phyloP scores from a whole-genome alignment of 2,888 invertebrate genomes.

The Drosophila nigricruria region DNA sequence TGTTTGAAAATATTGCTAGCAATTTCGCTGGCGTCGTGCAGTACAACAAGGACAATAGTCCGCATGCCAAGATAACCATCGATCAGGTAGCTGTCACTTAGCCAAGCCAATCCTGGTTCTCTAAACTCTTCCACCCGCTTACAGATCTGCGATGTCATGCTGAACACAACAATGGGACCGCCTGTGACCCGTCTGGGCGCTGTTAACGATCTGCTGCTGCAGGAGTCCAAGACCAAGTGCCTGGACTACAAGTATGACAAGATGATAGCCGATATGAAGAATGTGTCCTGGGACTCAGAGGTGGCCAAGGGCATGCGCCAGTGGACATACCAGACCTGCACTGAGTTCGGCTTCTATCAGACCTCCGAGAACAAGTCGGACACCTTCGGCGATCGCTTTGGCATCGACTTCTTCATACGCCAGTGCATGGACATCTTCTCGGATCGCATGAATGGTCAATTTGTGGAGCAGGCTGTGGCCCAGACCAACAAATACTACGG shows the following conservation, averaged over 20 bases:
- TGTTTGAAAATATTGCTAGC: slow-evolving; percentile 92
- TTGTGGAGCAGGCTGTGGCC: slow-evolving; percentile 88
- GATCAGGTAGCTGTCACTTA: slow-evolving; percentile 87
- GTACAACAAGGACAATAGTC: slow-evolving; percentile 96
- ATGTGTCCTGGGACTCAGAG: slow-evolving; percentile 89
- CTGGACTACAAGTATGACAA: slow-evolving; percentile 93
- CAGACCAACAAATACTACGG: slow-evolving; percentile 94
- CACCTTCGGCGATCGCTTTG: slow-evolving; percentile 91
- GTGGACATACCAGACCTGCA: slow-evolving; percentile 98
- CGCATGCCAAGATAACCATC: slow-evolving; percentile 91
- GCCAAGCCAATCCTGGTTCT: not conserved
- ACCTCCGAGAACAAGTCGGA: slow-evolving; percentile 88
- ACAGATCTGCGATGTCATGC: slow-evolving; percentile 91
- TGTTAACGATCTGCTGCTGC: slow-evolving; percentile 90
- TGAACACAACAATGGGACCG: slow-evolving; percentile 87
- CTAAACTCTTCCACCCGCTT: not conserved
- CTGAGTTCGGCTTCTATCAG: slow-evolving; percentile 98
- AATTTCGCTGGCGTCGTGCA: slow-evolving; percentile 97
- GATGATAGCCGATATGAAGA: slow-evolving; percentile 89
- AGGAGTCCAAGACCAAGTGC: slow-evolving; percentile 90
- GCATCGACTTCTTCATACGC: slow-evolving; percentile 91
- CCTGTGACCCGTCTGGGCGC: slow-evolving; percentile 90
- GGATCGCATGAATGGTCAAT: slow-evolving; percentile 88
- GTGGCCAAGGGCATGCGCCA: slow-evolving; percentile 90
- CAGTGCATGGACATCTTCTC: slow-evolving; percentile 95